These are phyloP conservation scores for Cynocephalus volans DNA, from an alignment of 2,113 vertebrate species.

Conservation along the genomic window DNA sequence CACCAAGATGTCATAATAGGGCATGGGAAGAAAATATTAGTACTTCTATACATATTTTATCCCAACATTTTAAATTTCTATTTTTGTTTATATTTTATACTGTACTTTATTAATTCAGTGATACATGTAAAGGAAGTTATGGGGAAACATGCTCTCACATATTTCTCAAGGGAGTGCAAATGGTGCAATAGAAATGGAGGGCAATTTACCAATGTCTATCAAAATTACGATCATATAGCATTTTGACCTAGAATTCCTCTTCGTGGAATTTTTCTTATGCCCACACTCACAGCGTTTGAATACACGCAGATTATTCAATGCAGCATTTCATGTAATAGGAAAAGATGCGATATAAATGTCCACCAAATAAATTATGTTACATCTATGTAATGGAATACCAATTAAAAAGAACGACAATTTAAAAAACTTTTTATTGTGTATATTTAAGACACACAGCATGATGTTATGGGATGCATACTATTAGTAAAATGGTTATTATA, in stretches of 20 bases:
- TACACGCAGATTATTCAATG: neutral
- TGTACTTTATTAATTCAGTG: neutral
- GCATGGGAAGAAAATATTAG: neutral
- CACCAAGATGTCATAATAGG: neutral
- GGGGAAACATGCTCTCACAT: neutral
- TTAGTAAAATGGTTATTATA: too few species aligned
- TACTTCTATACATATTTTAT: neutral
- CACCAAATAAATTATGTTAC: neutral
- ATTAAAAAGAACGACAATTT: neutral
- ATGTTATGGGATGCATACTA: too few species aligned
- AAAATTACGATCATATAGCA: neutral
- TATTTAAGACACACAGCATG: too few species aligned
- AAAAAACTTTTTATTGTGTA: too few species aligned
- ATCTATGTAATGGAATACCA: neutral
- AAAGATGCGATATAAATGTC: neutral
- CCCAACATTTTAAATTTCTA: neutral
- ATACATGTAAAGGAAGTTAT: slow-evolving; percentile 23
- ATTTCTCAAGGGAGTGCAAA: neutral
- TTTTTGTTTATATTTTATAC: neutral
- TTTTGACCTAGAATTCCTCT: neutral
- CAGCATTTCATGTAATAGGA: neutral
- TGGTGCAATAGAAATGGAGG: neutral
- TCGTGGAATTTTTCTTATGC: neutral
- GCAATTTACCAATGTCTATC: neutral
- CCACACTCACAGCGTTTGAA: too few species aligned